A percentile compares a stretch with the other conserved stretches of the same genome.
These are phyloP conservation scores for Callaeas wilsoni DNA, from an alignment of 2,113 vertebrate genomes.

Conservation along the genomic window DNA sequence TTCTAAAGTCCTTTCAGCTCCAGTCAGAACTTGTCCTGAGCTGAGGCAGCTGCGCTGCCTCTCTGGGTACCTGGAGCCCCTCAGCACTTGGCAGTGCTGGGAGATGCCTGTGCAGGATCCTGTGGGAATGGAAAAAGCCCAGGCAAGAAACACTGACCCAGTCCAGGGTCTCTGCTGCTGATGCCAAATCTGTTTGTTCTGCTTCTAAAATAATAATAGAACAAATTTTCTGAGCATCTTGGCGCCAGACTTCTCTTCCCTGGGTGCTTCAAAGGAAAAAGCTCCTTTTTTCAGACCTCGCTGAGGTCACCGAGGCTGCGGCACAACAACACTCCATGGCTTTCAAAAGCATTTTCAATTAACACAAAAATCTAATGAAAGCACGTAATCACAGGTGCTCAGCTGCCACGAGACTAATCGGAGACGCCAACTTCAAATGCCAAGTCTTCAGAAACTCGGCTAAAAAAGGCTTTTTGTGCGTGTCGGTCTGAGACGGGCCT, in stretches of 20 bases:
- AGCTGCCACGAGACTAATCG: not conserved
- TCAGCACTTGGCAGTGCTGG: not conserved
- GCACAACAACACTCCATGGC: not conserved
- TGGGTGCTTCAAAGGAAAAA: slow-evolving; percentile 24
- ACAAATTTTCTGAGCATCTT: not conserved
- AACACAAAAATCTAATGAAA: slow-evolving; percentile 23
- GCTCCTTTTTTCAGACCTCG: not conserved
- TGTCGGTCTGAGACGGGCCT: not conserved
- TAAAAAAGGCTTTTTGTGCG: not conserved
- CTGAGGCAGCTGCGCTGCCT: rapidly evolving
- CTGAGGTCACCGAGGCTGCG: not conserved
- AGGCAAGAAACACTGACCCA: not conserved
- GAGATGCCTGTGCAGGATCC: not conserved
- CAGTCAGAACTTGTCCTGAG: not conserved
- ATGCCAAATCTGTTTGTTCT: not conserved
- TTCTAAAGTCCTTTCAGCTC: not conserved
- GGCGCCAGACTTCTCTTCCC: not conserved
- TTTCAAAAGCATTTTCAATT: slow-evolving; percentile 52
- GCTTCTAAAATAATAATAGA: not conserved
- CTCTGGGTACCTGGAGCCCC: not conserved
- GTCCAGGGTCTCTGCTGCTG: not conserved
- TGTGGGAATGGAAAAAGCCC: not conserved
- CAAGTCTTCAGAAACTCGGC: not conserved
- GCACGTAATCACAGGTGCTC: not conserved
- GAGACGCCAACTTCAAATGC: not conserved